Base-by-base conservation (phyloP, 35 echinoderm and acorn worm species). In the Lytechinus variegatus region DNA sequence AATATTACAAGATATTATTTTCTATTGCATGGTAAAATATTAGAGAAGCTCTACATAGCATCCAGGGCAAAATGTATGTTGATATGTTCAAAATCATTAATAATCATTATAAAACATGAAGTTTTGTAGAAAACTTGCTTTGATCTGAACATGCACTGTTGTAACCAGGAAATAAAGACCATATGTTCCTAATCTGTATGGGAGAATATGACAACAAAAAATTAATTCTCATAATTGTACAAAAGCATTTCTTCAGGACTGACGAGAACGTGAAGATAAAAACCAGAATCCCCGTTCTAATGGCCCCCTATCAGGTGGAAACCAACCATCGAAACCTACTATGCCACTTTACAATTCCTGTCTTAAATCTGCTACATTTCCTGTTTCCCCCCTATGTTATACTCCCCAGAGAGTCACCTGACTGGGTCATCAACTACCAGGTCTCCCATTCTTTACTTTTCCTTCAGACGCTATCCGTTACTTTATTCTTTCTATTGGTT, bases 351-450 rank as follows among this genome's bases (percentile, higher is more conserved):
- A 79, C 66, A 24, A 79, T 79, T 79, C 66, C 66, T 79, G 66
- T 79, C 66, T 79, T n/a, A 79, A 79, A 79, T 79, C 66, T 79
- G 66, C 19, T 79, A 79, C 66, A 79, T 79, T 79, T 79, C 66
- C 66, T 79, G 66, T 79, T 79, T 79, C 66, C 66, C 66, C 66
- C 66, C 14, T 79, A 79, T 79, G 66, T 79, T 24, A 79, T 16
- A n/a, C 3, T 79, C 66, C 66, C 66, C 66, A 79, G 66, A 79
- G 66, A 24, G 19, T 24, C 66, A 79, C 66, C 66, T 79, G 66
- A 79, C 66, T 24, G 21, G 19, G 66, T 79, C 66, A 24, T 79
- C 66, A 79, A 79, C 66, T 79, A 79, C 19, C 66, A 79, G 66
- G 19, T 79, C 66, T 79, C n/a, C 9, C 19, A 16, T 79, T 79